Evolutionary conservation across 2,888 invertebrate species (phyloP).

Genomic region (Alviniconcha strummeri): DNA sequence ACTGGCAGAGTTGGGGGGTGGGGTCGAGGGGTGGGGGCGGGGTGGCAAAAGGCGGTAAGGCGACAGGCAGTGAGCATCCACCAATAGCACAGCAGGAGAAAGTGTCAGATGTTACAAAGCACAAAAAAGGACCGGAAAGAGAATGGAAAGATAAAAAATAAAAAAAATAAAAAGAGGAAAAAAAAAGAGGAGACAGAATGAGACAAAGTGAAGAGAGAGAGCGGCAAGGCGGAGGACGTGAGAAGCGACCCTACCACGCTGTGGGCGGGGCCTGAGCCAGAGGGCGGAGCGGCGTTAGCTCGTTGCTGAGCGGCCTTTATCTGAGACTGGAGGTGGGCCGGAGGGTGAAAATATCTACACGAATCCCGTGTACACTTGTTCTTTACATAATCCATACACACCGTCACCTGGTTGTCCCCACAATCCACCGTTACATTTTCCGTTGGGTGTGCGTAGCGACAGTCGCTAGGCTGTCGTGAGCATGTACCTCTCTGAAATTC

Average conservation of each 20-base stretch:
- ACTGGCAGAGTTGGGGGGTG: no score
- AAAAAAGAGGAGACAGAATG: neutral
- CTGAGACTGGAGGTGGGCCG: slow-evolving; percentile 93
- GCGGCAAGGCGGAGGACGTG: slow-evolving; percentile 2
- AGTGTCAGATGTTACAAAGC: no score
- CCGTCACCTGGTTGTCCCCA: slow-evolving; percentile 98
- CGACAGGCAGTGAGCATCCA: no score
- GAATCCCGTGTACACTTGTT: slow-evolving; percentile 94
- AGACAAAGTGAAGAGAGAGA: slow-evolving; percentile 9
- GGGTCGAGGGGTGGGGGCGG: no score
- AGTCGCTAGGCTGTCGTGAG: slow-evolving; percentile 97
- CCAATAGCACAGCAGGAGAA: no score
- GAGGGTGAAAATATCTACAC: slow-evolving; percentile 99
- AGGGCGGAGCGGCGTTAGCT: slow-evolving; percentile 66
- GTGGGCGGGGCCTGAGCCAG: slow-evolving; percentile 33
- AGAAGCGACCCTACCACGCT: slow-evolving; percentile 19
- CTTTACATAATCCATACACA: slow-evolving; percentile 98
- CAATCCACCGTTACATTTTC: slow-evolving; percentile 91
- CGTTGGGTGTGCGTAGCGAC: slow-evolving; percentile 99
- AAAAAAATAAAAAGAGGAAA: neutral
- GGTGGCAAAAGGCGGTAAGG: no score
- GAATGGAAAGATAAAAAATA: no score
- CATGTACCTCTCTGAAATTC: slow-evolving; percentile 99
- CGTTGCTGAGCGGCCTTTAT: slow-evolving; percentile 82
- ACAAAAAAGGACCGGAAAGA: no score